Base-by-base conservation (phyloP, 2,797 vertebrate genomes). In the Acanthurus leucopareius region DNA sequence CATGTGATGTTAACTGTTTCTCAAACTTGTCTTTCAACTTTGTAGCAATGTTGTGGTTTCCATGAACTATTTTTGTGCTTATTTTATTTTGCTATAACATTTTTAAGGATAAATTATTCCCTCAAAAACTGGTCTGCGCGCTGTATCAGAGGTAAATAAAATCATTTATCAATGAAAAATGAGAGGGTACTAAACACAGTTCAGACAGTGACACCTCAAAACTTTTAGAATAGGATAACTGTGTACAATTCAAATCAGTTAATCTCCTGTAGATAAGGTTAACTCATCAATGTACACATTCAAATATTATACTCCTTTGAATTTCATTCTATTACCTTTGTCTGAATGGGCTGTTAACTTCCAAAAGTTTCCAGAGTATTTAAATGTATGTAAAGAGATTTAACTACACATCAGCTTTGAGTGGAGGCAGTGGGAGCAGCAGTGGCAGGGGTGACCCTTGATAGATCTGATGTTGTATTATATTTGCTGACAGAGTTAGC, bases 401-500 rank as follows among this genome's bases (percentile, higher is more conserved):
- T 78, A 15, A 19, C 25, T 64, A 20, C n/a, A 66, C 25, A 57
- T 66, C 47, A 71, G 25, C 42, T 65, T 52, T 60, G 40, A 62
- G 63, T 45, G 42, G 54, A 62, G 61, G 28, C 0, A 69, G 45
- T 32, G 38, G 57, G 45, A 69, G 58, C 48, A 38, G 52, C 58
- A 22, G 61, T 57, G 52, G 47, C 25, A 15, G 20, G 45, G 68
- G 28, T 78, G 71, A 82, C 76, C 80, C 75, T 28, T 59, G 57
- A 42, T 72, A 70, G 47, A 77, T 62, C 53, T 70, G 61, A 78
- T 83, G 63, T 61, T 63, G 56, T 71, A 44, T 74, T 75, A 71
- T 75, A 75, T 88, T 73, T 84, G 62, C n/a, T 22, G 75, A 82
- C 54, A 28, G 42, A 82, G 78, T 63, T 49, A 61, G 45, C 59